Evolutionary conservation across 64 coral and sea anemone genomes (phyloP), one percentile per base, ranked within the genome.

Genomic region (Dendrophyllia cribrosa): DNA sequence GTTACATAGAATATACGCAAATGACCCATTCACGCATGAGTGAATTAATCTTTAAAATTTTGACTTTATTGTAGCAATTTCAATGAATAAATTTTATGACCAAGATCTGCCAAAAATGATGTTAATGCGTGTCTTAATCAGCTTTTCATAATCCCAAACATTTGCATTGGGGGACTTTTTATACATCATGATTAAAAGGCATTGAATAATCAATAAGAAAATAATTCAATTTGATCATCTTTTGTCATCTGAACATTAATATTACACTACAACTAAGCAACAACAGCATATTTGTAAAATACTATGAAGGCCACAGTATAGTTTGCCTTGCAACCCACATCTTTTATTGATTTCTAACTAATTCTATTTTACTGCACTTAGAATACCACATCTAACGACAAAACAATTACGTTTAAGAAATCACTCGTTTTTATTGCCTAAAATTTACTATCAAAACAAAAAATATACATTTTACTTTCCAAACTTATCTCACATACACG

Each of bases 21-120:
- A 75, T 75, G 7, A 46, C 16, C 47, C 47, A 19, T 75, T 7
- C 46, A 9, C 6, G 47, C 45, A 47, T 51, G 46, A 75, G 17
- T 75, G 72, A 75, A 75, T 50, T 20, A 75, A 20, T 50, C 47
- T 19, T 5, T 4, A 75, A 49, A 75, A 51, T 50, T 75, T 51
- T 56, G 44, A 75, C 72, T 75, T 75, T 6, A 75, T 51, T 75
- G 44, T 75, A 50, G 7, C 72, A 75, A 51, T 75, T n/a, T 75
- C 72, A 75, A 34, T 75, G 44, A 75, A 75, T 75, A 51, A 9
- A 75, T 75, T 49, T 75, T 7, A 56, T 56, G 53, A 56, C 45
- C 20, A 75, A n/a, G 9, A 50, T 70, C 24, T 70, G 6, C 43
- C 72, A 14, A 75, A 50, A 75, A 75, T 56, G 6, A 56, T 12